A percentile compares a stretch with the other conserved stretches of the same genome.
Evolutionary conservation across 1,140 invertebrate genomes (phyloP).

Genomic region (Sinella curviseta): DNA sequence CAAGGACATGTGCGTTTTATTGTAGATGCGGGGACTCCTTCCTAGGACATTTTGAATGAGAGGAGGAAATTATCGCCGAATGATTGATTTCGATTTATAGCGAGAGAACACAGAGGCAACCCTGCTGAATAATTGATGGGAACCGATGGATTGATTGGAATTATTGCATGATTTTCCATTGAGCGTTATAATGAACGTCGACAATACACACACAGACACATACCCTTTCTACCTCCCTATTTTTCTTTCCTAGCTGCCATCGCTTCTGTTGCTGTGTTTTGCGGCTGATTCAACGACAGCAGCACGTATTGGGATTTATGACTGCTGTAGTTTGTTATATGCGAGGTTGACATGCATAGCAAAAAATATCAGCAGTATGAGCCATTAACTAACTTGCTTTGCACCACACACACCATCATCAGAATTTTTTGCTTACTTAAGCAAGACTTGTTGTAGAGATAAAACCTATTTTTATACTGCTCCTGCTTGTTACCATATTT

Average conservation of each 20-base stretch:
- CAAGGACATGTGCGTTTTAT: neutral
- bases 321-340: neutral
- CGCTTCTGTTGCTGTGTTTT: too few relatives aligned
- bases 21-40: neutral
- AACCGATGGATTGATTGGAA: slow-evolving; percentile 7
- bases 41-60: slow-evolving; percentile 13
- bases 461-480: neutral
- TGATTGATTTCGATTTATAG: neutral
- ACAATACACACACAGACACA: neutral
- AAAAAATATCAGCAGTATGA: neutral
- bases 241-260: too few relatives aligned
- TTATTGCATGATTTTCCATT: neutral
- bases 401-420: neutral
- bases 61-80: slow-evolving; percentile 14
- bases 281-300: neutral
- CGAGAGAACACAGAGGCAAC: neutral
- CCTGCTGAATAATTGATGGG: slow-evolving; percentile 18
- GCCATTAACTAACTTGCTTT: neutral
- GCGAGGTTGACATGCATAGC: neutral
- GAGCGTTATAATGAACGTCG: neutral
- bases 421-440: slow-evolving; percentile 6
- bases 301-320: slow-evolving; percentile 20
- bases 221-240: neutral
- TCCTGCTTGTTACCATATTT: neutral
- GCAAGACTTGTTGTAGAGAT: neutral